Base-by-base conservation (phyloP, 2,888 invertebrate genomes). In the Machimus rusticus region DNA sequence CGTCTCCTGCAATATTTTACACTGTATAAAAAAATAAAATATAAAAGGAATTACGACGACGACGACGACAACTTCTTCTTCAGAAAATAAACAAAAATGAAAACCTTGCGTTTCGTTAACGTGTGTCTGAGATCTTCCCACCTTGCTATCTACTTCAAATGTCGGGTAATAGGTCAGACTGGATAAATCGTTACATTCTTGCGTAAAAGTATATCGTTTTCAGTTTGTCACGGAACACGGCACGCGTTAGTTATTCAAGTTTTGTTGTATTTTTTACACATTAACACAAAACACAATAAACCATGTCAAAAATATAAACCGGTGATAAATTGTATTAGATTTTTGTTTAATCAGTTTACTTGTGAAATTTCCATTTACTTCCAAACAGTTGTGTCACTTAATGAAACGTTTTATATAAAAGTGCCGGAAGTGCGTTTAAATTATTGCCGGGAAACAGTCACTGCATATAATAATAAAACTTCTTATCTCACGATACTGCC, bases 101-200 rank as follows among this genome's bases (percentile, higher is more conserved):
- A 66, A 66, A 66, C 28, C 9, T 28, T 66, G 66, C 66, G 66
- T 28, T 28, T 66, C 66, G 23, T 66, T 66, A 66, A 66, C 66
- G 14, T 66, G 66, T 19, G 51, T n/a, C 51, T 51, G 6, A 66
- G 66, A 66, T 66, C 23, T 66, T 66, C 66, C 66, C 66, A 66
- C 66, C 66, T 28, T 79, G 23, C 51, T 79, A 51, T 51, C 79
- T 79, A 66, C 51, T 39, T 43, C 51, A 79, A 28, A 79, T 79
- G 79, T 46, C 46, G 51, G 43, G 39, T 79, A 79, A 79, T 46
- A 51, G 79, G 79, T 79, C 79, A 79, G 79, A 79, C 39, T 51
- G 79, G 79, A 79, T 79, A 51, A 79, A 79, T 79, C 79, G 23
- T 46, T 76, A 34, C 51, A 28, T 28, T 46, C 51, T 31, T 79